These are phyloP conservation scores for Glomeris marginata DNA, from an alignment of 2,888 invertebrate genomes.

Conservation along the genomic window DNA sequence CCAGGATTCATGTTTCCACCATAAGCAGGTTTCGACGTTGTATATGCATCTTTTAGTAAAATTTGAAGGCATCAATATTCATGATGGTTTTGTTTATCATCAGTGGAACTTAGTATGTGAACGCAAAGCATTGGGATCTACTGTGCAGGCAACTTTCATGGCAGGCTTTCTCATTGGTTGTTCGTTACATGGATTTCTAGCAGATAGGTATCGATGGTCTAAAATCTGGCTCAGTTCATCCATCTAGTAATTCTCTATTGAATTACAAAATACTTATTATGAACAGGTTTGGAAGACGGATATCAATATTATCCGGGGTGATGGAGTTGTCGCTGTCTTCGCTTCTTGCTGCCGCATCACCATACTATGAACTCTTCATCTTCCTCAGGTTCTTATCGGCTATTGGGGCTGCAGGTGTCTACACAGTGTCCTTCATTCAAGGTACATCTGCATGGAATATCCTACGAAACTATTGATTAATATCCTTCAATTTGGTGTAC, in stretches of 20 bases:
- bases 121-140: constrained; percentile 35
- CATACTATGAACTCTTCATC: constrained; percentile 53
- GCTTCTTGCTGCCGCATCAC: constrained; percentile 49
- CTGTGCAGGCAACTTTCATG: constrained; percentile 62
- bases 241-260: not conserved
- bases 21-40: no score
- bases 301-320: constrained; percentile 53
- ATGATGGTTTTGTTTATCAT: constrained; percentile 13
- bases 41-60: no score
- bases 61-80: no score
- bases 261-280: not conserved
- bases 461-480: no score
- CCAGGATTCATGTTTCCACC: no score
- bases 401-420: constrained; percentile 10
- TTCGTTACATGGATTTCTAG: constrained; percentile 59
- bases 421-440: constrained; percentile 6
- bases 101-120: constrained; percentile 61
- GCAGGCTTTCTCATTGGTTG: constrained; percentile 62
- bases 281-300: constrained; percentile 52
- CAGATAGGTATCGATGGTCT: constrained; percentile 44
- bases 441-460: not conserved
- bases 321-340: constrained; percentile 46
- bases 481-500: no score
- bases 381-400: constrained; percentile 42
- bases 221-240: not conserved